A percentile compares a stretch with the other conserved stretches of the same genome.
Conservation (phyloP, 2,113 vertebrate genomes). For the Leuciscus idus region DNA sequence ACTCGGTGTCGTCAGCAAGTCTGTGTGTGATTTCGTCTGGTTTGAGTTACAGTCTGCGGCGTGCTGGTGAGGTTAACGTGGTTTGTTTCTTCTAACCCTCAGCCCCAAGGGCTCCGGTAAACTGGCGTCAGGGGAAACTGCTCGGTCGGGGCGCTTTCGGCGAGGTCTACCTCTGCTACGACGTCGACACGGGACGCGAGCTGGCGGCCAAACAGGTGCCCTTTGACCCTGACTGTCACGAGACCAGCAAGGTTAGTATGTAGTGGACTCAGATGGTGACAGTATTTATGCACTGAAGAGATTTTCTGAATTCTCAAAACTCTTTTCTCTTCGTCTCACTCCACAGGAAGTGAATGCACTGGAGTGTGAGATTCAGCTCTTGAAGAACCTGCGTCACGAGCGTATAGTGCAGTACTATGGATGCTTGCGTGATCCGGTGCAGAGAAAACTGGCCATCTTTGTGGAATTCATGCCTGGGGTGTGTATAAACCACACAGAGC, state of each 20-base stretch:
- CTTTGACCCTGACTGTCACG: conserved; percentile 87
- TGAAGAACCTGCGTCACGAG: conserved; percentile 88
- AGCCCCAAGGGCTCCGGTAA: conserved; percentile 88
- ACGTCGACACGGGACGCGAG: conserved; percentile 88
- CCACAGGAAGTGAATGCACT: conserved; percentile 88
- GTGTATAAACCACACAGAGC: conserved; percentile 55
- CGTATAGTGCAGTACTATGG: conserved; percentile 92
- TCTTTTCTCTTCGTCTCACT: neutral
- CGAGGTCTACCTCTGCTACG: conserved; percentile 91
- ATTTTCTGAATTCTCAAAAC: neutral
- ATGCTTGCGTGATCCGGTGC: conserved; percentile 83
- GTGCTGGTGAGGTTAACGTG: conserved; percentile 44
- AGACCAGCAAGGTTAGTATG: conserved; percentile 86
- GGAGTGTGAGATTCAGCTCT: conserved; percentile 92
- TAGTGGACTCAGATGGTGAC: neutral
- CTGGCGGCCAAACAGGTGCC: conserved; percentile 92
- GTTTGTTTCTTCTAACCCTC: conserved; percentile 56
- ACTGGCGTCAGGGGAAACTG: conserved; percentile 90
- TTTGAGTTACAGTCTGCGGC: conserved; percentile 47
- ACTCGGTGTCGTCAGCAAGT: conserved; percentile 20
- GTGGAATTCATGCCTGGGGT: conserved; percentile 95
- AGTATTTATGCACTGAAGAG: neutral
- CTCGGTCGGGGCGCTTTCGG: conserved; percentile 89
- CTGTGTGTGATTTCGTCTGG: conserved; percentile 55
- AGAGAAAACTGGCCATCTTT: conserved; percentile 88